A percentile compares a stretch with the other conserved stretches of the same genome.
These are phyloP conservation scores for Petrolisthes manimaculis DNA, from an alignment of 2,888 invertebrate species.

Conservation along the genomic window DNA sequence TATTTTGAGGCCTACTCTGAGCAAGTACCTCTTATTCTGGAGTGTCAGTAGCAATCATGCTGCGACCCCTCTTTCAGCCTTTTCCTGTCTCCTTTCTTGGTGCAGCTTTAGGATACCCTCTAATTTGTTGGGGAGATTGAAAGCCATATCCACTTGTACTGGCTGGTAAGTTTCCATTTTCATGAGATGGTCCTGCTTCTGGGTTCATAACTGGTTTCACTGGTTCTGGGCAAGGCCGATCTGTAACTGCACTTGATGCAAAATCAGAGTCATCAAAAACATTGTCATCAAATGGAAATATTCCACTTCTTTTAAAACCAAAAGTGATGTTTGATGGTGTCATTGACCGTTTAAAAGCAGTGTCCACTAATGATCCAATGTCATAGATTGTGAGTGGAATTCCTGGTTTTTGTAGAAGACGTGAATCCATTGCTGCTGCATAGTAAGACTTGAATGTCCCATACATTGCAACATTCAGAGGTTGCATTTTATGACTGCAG, in stretches of 20 bases:
- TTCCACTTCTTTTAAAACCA: conserved; percentile 31
- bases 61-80: conserved; percentile 30
- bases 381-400: too few relatives aligned
- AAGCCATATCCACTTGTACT: conserved; percentile 16
- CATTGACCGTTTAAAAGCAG: conserved; percentile 30
- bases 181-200: conserved; percentile 27
- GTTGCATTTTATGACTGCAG: conserved; percentile 70
- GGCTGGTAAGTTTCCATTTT: conserved; percentile 12
- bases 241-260: conserved; percentile 22
- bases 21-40: conserved; percentile 39
- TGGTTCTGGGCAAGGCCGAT: conserved; percentile 7
- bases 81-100: conserved; percentile 30
- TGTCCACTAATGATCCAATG: conserved; percentile 33
- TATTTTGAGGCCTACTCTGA: conserved; percentile 32
- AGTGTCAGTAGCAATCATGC: conserved; percentile 39
- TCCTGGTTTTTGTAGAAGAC: too few relatives aligned
- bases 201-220: not conserved
- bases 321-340: conserved; percentile 40
- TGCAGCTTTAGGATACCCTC: conserved; percentile 26
- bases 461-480: conserved; percentile 68
- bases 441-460: conserved; percentile 67
- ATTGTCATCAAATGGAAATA: conserved; percentile 39
- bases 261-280: conserved; percentile 39
- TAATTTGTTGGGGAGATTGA: conserved; percentile 16
- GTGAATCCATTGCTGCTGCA: conserved; percentile 39